These are phyloP conservation scores for Hesperophylax magnus DNA, from an alignment of 1,140 invertebrate genomes.

Conservation along the genomic window DNA sequence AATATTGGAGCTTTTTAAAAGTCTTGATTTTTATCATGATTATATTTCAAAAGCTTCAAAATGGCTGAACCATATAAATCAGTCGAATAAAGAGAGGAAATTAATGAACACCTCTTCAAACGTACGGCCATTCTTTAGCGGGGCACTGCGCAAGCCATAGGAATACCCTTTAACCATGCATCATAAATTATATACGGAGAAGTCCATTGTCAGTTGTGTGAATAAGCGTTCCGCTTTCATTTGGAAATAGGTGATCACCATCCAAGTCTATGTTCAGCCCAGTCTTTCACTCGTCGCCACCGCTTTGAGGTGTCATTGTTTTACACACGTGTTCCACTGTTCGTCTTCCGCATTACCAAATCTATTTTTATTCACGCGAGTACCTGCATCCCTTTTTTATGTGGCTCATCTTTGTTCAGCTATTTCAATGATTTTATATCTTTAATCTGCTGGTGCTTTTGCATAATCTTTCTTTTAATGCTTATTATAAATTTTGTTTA, in stretches of 20 bases:
- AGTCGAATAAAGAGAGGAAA: neutral
- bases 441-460: no score
- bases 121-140: neutral
- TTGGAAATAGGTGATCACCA: constrained; percentile 22
- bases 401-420: no score
- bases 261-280: constrained; percentile 1
- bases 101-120: neutral
- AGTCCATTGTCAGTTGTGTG: constrained; percentile 2
- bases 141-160: neutral
- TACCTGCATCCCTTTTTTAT: no score
- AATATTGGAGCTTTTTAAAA: no score
- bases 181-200: constrained; percentile 10
- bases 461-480: no score
- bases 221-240: constrained; percentile 25
- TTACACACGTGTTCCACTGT: neutral
- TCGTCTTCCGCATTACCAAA: neutral
- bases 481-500: no score
- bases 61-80: neutral
- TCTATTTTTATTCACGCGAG: neutral
- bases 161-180: constrained; percentile 16
- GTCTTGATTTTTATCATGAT: neutral
- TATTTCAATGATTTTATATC: no score
- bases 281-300: neutral
- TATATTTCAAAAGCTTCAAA: neutral
- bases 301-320: constrained; percentile 13